Base-by-base conservation (phyloP, 2,113 vertebrate species). In the Hemiprocne comata region DNA sequence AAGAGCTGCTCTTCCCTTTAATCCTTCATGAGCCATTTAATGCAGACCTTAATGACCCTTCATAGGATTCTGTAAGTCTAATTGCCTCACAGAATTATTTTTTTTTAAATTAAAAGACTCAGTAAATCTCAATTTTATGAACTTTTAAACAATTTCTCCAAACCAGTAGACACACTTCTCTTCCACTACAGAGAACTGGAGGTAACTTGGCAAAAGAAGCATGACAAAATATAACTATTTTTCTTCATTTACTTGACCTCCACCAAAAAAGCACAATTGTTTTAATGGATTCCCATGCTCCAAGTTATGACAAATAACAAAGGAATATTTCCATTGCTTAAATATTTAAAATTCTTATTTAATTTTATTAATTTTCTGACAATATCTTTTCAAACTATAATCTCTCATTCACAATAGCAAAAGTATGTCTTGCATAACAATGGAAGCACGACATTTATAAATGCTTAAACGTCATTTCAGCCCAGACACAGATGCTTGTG, bases 11-110 rank as follows among this genome's bases (percentile, higher is more conserved):
- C 85, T n/a, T 58, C 53, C 67, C 61, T 25, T 50, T 67, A 79
- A 85, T 55, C 51, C 33, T 71, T 78, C 62, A 65, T 33, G 42
- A 89, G 53, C 50, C 40, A 81, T 73, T 85, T 80, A 90, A 76
- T 29, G 36, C 26, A 90, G 82, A 76, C 13, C n/a, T 85, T 90
- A 90, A 90, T 90, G 85, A 54, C 61, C 73, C 48, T 93, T 92
- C 8, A 23, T 70, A 85, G 54, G 91, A 70, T 75, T 93, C 71
- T 21, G 1, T 57, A 78, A 44, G 11, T 65, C n/a, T 55, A 78
- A 72, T 0, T 82, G 44, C 17, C 67, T 75, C 33, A 60, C 0
- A 28, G 42, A 84, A 64, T 72, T n/a, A 3, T 89, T 60, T 21
- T 77, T 71, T 78, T 69, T 19, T 26, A 28, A 14, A 38, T 64